phyloP scores from a whole-genome alignment of 2,888 invertebrate genomes.

The Macrophya alboannulata region DNA sequence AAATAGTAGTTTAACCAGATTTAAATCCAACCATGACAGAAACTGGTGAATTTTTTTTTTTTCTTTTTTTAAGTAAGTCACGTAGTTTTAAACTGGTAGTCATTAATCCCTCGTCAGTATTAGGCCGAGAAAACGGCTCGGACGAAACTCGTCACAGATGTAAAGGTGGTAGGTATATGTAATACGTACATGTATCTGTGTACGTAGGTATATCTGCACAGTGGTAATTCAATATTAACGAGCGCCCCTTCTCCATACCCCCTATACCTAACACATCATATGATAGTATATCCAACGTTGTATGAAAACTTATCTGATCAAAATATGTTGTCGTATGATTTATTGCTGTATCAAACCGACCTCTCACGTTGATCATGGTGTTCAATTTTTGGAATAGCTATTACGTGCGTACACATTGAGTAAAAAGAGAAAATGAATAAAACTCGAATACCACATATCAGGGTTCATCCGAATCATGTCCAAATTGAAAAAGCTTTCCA shows the following conservation, averaged over 20 bases:
- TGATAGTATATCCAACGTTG: background rate
- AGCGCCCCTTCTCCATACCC: background rate
- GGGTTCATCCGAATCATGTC: background rate
- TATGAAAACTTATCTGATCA: conserved; percentile 23
- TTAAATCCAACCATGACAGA: background rate
- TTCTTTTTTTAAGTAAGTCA: background rate
- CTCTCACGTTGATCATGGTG: conserved; percentile 5
- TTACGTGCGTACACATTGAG: background rate
- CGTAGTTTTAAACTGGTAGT: background rate
- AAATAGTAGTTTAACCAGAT: conserved; percentile 6
- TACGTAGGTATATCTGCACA: background rate
- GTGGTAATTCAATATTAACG: conserved; percentile 30
- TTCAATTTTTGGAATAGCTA: background rate
- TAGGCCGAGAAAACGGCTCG: background rate
- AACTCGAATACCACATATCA: background rate
- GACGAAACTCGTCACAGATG: background rate
- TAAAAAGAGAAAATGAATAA: background rate
- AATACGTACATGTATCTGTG: background rate
- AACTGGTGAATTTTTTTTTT: background rate
- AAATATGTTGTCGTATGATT: conserved; percentile 21
- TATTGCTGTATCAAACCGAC: conserved; percentile 7
- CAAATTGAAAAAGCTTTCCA: background rate
- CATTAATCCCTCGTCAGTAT: conserved; percentile 27
- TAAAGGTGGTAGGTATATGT: background rate
- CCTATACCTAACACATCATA: background rate